Evolutionary conservation across 2,888 invertebrate genomes (phyloP).

Genomic region (Polyploca ridens): DNA sequence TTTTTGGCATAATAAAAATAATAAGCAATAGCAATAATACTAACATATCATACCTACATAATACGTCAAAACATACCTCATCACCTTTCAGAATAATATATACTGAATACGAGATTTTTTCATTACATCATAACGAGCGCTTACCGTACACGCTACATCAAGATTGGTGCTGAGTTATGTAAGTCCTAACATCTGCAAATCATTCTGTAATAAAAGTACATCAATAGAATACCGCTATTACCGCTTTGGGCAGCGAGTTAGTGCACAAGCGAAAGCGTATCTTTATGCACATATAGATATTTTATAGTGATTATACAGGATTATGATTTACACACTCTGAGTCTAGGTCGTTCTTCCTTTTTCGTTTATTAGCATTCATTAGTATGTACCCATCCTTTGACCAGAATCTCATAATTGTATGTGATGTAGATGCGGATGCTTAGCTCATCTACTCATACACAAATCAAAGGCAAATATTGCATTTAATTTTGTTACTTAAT

Average conservation of each 20-base stretch:
- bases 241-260: slow-evolving; percentile 22
- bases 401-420: too few species aligned
- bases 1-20: too few species aligned
- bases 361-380: too few species aligned
- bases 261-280: slow-evolving; percentile 18
- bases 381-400: too few species aligned
- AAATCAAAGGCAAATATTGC: too few species aligned
- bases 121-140: slow-evolving; percentile 16
- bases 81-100: background rate
- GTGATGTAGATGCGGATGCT: too few species aligned
- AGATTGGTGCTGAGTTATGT: slow-evolving; percentile 31
- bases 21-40: too few species aligned
- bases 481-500: too few species aligned
- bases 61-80: slow-evolving; percentile 12
- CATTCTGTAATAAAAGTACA: slow-evolving; percentile 52
- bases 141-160: slow-evolving; percentile 21
- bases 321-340: too few species aligned
- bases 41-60: too few species aligned
- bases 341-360: too few species aligned
- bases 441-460: too few species aligned
- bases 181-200: slow-evolving; percentile 54
- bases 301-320: background rate
- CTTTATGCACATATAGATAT: background rate
- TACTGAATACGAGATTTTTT: slow-evolving; percentile 11
- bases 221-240: slow-evolving; percentile 38